Evolutionary conservation across 2,888 invertebrate species (phyloP).

Genomic region (Andrena bicolor): DNA sequence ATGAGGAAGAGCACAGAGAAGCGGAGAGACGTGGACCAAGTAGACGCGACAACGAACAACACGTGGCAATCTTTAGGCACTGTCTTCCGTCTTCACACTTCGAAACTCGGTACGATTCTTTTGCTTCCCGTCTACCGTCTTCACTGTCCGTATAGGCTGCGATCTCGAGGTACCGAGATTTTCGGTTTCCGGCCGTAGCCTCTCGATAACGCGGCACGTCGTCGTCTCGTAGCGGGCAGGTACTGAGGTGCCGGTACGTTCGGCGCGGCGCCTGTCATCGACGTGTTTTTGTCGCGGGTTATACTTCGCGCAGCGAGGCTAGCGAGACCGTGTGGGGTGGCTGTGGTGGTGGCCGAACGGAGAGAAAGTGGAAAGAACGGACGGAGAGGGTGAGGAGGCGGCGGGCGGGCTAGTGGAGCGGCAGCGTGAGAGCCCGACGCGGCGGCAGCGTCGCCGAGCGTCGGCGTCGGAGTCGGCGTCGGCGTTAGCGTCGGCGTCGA

Average conservation of each 20-base stretch:
- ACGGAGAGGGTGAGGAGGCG: conserved; percentile 31
- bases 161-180: neutral
- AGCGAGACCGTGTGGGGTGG: conserved; percentile 23
- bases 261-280: conserved; percentile 69
- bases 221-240: conserved; percentile 32
- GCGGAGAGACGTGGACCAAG: too few relatives aligned
- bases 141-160: neutral
- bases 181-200: neutral
- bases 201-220: conserved; percentile 24
- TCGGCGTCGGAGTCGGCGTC: conserved; percentile 52
- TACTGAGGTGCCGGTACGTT: conserved; percentile 53
- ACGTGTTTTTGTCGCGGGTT: conserved; percentile 70
- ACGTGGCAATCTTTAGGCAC: neutral
- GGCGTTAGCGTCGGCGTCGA: conserved; percentile 33
- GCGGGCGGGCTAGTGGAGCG: conserved; percentile 43
- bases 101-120: neutral
- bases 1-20: neutral
- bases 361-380: conserved; percentile 44
- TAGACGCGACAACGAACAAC: neutral
- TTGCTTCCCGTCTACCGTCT: neutral
- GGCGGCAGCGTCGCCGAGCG: conserved; percentile 62
- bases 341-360: conserved; percentile 30
- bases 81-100: neutral
- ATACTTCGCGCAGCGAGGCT: conserved; percentile 23
- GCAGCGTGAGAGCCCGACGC: conserved; percentile 54